Base-by-base conservation (phyloP, 2,888 invertebrate genomes). In the Drosophila merina region DNA sequence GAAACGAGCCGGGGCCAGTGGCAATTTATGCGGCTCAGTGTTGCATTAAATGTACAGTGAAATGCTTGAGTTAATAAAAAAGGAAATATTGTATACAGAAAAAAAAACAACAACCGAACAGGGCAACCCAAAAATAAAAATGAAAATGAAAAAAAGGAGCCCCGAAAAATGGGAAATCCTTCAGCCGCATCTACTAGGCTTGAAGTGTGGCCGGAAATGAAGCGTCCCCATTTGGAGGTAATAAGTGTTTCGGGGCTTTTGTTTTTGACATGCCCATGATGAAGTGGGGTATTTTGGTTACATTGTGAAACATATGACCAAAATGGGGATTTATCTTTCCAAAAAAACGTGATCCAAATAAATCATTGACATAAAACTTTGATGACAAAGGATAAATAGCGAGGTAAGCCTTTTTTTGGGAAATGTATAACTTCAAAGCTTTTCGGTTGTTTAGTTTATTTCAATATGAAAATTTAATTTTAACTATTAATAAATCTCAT, bases 31-130 rank as follows among this genome's bases (percentile, higher is more conserved):
- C 77, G 77, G 73, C 80, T 83, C 83, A 84, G 86, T 87, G 86
- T 88, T 88, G 88, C 86, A 83, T 84, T 88, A 84, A 84, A 84
- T 84, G 77, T 86, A 74, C 86, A 87, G 74, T 82, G 75, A 86
- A 82, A 84, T 82, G 81, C 85, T 86, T 83, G 86, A 79, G 75
- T 88, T 88, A 74, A 83, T 82, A 85, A 74, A 73, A 57, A 60
- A 47, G 25, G 51, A 58, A 25, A 47, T 55, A 69, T 72, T 20
- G 20, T 20, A 2, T 20, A 20, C 20, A 20, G 0, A 20, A 20
- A 20, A 55, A 28, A 56, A 56, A 33, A 45, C 42, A 48, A 40
- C 44, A 42, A 50, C 59, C 72, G 45, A 20, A 28, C 36, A n/a
- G 33, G 36, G 8, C 25, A 14, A 49, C 52, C 52, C 36, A 49